phyloP scores from a whole-genome alignment of 2,797 vertebrate species.

The Notolepis coatsorum region DNA sequence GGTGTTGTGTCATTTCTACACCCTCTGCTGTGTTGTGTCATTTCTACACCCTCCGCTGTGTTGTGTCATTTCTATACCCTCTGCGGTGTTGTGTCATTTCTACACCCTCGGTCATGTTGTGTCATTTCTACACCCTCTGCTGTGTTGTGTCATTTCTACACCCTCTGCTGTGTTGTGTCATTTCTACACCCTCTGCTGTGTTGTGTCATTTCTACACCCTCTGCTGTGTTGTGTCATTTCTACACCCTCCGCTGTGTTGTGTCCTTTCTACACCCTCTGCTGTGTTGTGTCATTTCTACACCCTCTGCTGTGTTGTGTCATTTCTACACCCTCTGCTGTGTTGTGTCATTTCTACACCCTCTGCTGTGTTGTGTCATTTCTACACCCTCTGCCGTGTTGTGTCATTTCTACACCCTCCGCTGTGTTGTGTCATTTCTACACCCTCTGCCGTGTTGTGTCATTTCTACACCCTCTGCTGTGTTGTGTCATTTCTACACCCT shows the following conservation, averaged over 20 bases:
- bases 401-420: constrained; percentile 44
- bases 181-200: constrained; percentile 47
- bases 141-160: constrained; percentile 40
- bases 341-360: constrained; percentile 43
- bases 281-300: constrained; percentile 38
- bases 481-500: constrained; percentile 40
- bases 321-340: constrained; percentile 48
- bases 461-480: constrained; percentile 36
- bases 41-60: constrained; percentile 36
- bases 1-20: constrained; percentile 39
- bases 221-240: constrained; percentile 39
- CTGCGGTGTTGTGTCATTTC: constrained; percentile 35
- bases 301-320: constrained; percentile 19
- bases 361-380: constrained; percentile 40
- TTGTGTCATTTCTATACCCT: constrained; percentile 40
- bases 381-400: constrained; percentile 25
- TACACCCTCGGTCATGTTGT: constrained; percentile 40
- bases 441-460: constrained; percentile 42
- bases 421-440: constrained; percentile 39
- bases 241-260: constrained; percentile 37
- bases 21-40: constrained; percentile 42
- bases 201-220: constrained; percentile 36
- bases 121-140: constrained; percentile 42
- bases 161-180: constrained; percentile 33
- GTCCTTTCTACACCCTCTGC: constrained; percentile 44